Base-by-base conservation (phyloP, 1,140 invertebrate genomes). In the Pseudomyrmex concolor region DNA sequence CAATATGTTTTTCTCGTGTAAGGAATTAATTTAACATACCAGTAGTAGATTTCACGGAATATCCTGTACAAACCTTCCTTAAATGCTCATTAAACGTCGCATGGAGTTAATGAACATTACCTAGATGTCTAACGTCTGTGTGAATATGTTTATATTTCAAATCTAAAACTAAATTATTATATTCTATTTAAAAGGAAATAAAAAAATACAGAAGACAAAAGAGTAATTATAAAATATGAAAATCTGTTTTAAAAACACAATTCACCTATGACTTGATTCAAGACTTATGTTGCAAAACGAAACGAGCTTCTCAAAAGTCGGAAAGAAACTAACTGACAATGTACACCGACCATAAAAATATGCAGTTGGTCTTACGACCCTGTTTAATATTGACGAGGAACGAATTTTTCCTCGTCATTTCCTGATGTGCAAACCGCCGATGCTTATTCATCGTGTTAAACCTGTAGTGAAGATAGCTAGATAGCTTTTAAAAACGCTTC, bases 361-460 rank as follows among this genome's bases (percentile, higher is more conserved):
- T 64, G 91, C 89, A 74, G 66, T 90, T 89, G 86, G 91, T 91
- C 91, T 85, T 64, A 13, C 63, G 83, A 90, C 89, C 91, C 83
- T 57, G 22, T 34, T 51, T 70, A 5, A 91, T 92, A 91, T 57
- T 70, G 76, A 84, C 62, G 2, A 9, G 7, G 3, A 80, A 60
- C 54, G 66, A 48, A 10, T 90, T 92, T 89, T 86, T 87, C 91
- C 82, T 51, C 45, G 90, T 94, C 93, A 94, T 91, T 94, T 94
- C 93, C 93, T 91, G 63, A 34, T 74, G 7, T 60, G 2, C 9
- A 13, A n/a, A 22, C 34, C 7, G 12, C 54, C 22, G 15, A n/a
- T 60, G 1, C 19, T 0, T 1, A 13, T 0, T 50, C n/a, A 10
- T 25, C 25, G 25, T 25, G 3, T 25, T 4, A 34, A 34, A 34